A percentile compares a stretch with the other conserved stretches of the same genome.
Conservation (phyloP, 2,113 vertebrate genomes). For the Phaethornis superciliosus region DNA sequence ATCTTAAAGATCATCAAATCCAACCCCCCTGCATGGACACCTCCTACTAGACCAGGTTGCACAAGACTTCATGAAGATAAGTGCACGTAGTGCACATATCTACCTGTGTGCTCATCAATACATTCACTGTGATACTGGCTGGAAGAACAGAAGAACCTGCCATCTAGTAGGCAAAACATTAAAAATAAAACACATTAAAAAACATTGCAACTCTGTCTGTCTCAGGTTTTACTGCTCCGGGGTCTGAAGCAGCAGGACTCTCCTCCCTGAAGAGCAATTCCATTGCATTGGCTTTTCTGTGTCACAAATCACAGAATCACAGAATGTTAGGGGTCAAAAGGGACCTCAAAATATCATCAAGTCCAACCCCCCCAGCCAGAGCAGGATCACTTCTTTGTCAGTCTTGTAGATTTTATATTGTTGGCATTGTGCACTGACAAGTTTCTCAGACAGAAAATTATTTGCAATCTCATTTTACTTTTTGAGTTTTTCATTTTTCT, state of each 20-base stretch:
- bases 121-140: not conserved
- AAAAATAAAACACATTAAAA: not conserved
- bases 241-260: not conserved
- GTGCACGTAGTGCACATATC: not conserved
- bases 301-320: not conserved
- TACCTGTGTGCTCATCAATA: not conserved
- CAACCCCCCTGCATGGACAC: no score
- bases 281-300: not conserved
- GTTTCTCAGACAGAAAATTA: not conserved
- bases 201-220: not conserved
- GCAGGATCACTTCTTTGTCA: no score
- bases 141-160: not conserved
- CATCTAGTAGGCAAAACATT: not conserved
- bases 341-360: no score
- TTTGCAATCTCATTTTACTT: not conserved
- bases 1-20: no score
- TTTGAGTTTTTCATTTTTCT: not conserved
- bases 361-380: no score
- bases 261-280: not conserved
- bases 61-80: no score
- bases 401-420: no score
- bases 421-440: not conserved
- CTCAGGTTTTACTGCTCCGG: not conserved
- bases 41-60: no score
- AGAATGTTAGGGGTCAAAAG: no score